Evolutionary conservation across 2,797 vertebrate genomes (phyloP).

Genomic region (Sebastes cheni): DNA sequence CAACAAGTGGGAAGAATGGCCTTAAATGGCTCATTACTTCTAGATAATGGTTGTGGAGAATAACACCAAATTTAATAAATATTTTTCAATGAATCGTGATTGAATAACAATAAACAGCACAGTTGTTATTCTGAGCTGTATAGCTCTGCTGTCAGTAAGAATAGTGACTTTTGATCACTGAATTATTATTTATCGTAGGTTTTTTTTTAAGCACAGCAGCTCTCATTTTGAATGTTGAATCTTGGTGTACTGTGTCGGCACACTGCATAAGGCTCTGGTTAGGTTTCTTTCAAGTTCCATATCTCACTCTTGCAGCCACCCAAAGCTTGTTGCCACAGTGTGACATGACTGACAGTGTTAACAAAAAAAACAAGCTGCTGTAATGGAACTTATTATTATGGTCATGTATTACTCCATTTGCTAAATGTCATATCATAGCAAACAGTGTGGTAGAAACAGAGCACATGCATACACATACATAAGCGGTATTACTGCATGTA

Average conservation of each 20-base stretch:
- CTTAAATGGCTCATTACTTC: background rate
- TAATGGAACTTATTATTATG: conserved; percentile 41
- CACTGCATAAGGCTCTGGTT: background rate
- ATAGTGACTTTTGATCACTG: background rate
- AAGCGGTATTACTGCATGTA: background rate
- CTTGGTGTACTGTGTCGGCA: conserved; percentile 16
- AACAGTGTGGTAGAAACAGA: conserved; percentile 1
- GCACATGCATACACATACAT: conserved; percentile 1
- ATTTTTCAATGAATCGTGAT: background rate
- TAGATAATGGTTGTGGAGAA: background rate
- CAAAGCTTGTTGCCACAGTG: conserved; percentile 33
- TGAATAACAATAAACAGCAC: background rate
- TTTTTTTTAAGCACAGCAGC: background rate
- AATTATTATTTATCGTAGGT: background rate
- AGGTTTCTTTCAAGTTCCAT: conserved; percentile 48
- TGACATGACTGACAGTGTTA: conserved; percentile 42
- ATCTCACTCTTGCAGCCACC: conserved; percentile 55
- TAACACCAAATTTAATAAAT: background rate
- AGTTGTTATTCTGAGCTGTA: background rate
- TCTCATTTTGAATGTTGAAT: conserved; percentile 10
- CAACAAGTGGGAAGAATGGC: background rate
- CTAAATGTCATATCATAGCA: conserved; percentile 38
- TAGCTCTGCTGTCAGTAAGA: background rate
- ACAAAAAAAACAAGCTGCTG: conserved; percentile 4
- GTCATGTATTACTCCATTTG: conserved; percentile 15